A percentile compares a stretch with the other conserved stretches of the same genome.
phyloP scores from a whole-genome alignment of 2,888 invertebrate genomes.

The Microctonus brassicae region DNA sequence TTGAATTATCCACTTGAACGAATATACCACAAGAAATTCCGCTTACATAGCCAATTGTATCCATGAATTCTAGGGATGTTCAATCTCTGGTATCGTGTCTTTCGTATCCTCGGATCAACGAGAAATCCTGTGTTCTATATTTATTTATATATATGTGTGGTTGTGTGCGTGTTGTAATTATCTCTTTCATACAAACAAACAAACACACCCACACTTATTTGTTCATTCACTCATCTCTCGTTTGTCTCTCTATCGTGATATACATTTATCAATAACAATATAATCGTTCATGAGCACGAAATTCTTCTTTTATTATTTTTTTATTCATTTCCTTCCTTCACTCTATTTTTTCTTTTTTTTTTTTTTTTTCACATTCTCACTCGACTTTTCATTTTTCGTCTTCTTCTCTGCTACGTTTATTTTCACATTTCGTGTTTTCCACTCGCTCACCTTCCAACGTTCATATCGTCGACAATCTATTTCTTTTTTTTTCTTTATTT shows the following conservation, averaged over 20 bases:
- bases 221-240: background rate
- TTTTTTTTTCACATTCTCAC: no score
- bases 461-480: constrained; percentile 26
- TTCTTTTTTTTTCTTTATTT: constrained; percentile 14
- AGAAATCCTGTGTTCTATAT: background rate
- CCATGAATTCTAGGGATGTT: background rate
- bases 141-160: background rate
- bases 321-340: background rate
- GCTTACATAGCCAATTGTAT: background rate
- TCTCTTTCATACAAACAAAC: no score
- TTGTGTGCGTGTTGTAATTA: background rate
- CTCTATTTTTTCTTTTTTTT: no score
- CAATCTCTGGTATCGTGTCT: no score
- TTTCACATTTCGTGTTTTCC: constrained; percentile 15
- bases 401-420: constrained; percentile 13
- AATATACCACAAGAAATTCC: background rate
- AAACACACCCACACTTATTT: no score
- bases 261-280: background rate
- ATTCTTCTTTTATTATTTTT: background rate
- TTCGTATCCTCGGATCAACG: background rate
- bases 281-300: constrained; percentile 1
- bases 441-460: constrained; percentile 1
- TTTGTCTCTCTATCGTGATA: background rate
- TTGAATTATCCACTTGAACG: background rate
- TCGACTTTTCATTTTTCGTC: background rate